These are phyloP conservation scores for Florisuga fusca DNA, from an alignment of 2,797 vertebrate species.

Conservation along the genomic window DNA sequence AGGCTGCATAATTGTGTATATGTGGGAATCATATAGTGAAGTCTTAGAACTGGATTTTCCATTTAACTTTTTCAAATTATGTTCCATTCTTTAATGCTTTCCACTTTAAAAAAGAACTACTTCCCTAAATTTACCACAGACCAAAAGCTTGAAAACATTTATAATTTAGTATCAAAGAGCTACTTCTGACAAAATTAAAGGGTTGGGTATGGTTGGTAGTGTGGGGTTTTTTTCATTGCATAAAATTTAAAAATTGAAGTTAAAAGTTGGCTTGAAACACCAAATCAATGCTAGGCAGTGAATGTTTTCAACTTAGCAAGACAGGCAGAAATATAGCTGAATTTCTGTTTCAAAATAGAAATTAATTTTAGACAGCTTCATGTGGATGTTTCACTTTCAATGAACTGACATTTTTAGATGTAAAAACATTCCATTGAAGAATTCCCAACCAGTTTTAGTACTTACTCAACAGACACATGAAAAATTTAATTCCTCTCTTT, in stretches of 20 bases:
- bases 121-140: slow-evolving; percentile 1
- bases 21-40: background rate
- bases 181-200: slow-evolving; percentile 31
- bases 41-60: slow-evolving; percentile 11
- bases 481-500: slow-evolving; percentile 32
- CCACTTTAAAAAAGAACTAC: background rate
- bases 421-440: background rate
- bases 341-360: background rate
- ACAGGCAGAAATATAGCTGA: background rate
- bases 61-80: background rate
- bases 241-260: background rate
- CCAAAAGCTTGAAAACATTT: slow-evolving; percentile 24
- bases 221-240: background rate
- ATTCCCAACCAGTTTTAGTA: background rate
- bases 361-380: background rate
- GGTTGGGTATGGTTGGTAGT: background rate
- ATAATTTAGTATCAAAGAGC: background rate
- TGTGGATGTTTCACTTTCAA: background rate
- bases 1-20: background rate
- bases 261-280: background rate
- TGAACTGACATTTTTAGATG: background rate
- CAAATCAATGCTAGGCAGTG: background rate
- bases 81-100: slow-evolving; percentile 11
- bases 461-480: background rate
- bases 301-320: background rate